Conservation (phyloP, 2,797 vertebrate species). For the Notolabrus celidotus region DNA sequence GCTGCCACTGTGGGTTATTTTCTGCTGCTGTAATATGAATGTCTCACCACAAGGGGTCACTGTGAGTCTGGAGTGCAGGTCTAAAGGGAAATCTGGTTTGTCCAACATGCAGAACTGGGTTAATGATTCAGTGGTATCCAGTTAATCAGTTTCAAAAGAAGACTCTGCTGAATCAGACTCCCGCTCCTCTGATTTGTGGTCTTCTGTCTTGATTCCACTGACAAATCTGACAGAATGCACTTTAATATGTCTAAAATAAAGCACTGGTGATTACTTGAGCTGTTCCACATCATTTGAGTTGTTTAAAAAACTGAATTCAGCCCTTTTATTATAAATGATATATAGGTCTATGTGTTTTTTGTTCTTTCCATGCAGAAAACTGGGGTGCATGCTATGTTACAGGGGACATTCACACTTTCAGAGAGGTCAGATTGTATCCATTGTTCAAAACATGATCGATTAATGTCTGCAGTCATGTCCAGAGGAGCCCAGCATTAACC, state of each 20-base stretch:
- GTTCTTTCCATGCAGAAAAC: background rate
- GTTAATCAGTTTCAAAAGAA: conserved; percentile 46
- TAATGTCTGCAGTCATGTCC: conserved; percentile 38
- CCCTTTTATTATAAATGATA: background rate
- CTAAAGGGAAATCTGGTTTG: conserved; percentile 5
- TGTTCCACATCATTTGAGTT: conserved; percentile 10
- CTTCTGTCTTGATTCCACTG: background rate
- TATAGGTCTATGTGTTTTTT: background rate
- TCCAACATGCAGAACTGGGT: conserved; percentile 61
- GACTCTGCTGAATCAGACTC: conserved; percentile 16
- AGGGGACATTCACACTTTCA: conserved; percentile 51
- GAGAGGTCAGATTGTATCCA: conserved; percentile 30
- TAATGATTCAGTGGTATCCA: conserved; percentile 58
- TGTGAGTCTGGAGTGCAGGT: conserved; percentile 55
- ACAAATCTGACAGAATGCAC: background rate
- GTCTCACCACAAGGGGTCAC: conserved; percentile 61
- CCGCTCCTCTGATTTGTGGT: conserved; percentile 13
- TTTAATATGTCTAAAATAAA: too few relatives aligned
- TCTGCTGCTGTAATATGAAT: conserved; percentile 26
- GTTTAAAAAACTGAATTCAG: background rate
- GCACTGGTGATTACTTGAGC: background rate
- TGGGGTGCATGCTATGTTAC: background rate
- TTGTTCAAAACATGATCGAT: conserved; percentile 49
- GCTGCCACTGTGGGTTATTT: background rate
- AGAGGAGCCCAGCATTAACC: background rate